Evolutionary conservation across 2,888 invertebrate species (phyloP).

Genomic region (Eledona agricola): DNA sequence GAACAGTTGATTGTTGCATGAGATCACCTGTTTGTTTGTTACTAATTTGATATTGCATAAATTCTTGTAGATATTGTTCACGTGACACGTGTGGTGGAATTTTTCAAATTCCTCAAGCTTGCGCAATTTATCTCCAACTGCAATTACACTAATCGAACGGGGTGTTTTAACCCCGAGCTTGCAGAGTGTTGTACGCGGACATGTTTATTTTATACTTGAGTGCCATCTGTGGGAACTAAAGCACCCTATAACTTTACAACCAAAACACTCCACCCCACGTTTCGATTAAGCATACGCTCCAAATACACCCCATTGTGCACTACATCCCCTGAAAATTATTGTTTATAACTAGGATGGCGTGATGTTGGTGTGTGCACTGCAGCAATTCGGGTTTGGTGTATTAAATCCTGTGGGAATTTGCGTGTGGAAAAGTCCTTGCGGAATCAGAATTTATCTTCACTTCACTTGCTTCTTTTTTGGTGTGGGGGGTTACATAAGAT

Average conservation of each 20-base stretch:
- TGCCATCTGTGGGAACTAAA: conserved; percentile 26
- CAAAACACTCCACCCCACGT: conserved; percentile 18
- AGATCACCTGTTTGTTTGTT: conserved; percentile 20
- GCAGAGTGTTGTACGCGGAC: conserved; percentile 4
- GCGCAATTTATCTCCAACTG: too few relatives aligned
- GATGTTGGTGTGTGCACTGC: conserved; percentile 2
- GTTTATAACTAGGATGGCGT: conserved; percentile 16
- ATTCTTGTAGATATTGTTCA: conserved; percentile 16
- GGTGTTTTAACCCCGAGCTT: conserved; percentile 8
- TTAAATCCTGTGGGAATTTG: conserved; percentile 14
- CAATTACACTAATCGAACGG: too few relatives aligned
- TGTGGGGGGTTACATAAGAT: too few relatives aligned
- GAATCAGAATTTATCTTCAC: too few relatives aligned
- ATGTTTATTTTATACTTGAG: conserved; percentile 29
- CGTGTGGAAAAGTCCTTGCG: too few relatives aligned
- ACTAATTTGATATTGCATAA: conserved; percentile 14
- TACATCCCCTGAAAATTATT: conserved; percentile 19
- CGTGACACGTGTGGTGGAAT: conserved; percentile 8
- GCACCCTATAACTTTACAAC: conserved; percentile 29
- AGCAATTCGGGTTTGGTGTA: conserved; percentile 3
- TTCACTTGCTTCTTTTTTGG: too few relatives aligned
- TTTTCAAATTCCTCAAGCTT: conserved; percentile 6
- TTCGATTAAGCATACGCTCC: conserved; percentile 22
- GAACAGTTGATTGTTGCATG: conserved; percentile 18
- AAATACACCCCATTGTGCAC: conserved; percentile 21